phyloP scores from a whole-genome alignment of 2,113 vertebrate genomes.

The Chauna torquata region DNA sequence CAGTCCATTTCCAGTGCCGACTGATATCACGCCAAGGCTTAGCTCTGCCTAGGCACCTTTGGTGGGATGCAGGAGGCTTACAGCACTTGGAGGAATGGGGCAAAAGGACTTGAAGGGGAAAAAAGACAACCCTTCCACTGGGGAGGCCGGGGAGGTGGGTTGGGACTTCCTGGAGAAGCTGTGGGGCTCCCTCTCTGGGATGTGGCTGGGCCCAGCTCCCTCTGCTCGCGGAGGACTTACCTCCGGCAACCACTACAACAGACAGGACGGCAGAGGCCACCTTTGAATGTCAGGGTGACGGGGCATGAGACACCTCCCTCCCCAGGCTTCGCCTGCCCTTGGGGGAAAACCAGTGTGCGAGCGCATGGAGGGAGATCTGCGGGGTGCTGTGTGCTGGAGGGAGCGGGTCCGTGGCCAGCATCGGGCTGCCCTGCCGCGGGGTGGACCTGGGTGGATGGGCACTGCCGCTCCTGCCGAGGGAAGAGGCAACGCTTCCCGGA shows the following conservation, averaged over 20 bases:
- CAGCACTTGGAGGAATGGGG: fast-evolving
- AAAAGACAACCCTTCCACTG: not conserved
- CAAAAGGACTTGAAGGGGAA: not conserved
- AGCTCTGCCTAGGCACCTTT: not conserved
- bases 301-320: not conserved
- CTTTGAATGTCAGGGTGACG: not conserved
- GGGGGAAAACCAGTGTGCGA: not conserved
- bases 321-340: not conserved
- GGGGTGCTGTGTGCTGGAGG: not conserved
- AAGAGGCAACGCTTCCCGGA: not conserved
- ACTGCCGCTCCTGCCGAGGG: not conserved
- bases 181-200: not conserved
- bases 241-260: not conserved
- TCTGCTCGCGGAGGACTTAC: not conserved
- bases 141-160: not conserved
- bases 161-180: not conserved
- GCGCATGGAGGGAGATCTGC: fast-evolving
- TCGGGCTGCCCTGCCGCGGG: not conserved
- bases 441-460: no score
- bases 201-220: no score
- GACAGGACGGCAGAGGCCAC: not conserved
- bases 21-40: not conserved
- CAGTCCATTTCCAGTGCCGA: not conserved
- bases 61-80: not conserved
- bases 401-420: not conserved